phyloP scores from a whole-genome alignment of 2,113 vertebrate genomes.

The Ictalurus furcatus region DNA sequence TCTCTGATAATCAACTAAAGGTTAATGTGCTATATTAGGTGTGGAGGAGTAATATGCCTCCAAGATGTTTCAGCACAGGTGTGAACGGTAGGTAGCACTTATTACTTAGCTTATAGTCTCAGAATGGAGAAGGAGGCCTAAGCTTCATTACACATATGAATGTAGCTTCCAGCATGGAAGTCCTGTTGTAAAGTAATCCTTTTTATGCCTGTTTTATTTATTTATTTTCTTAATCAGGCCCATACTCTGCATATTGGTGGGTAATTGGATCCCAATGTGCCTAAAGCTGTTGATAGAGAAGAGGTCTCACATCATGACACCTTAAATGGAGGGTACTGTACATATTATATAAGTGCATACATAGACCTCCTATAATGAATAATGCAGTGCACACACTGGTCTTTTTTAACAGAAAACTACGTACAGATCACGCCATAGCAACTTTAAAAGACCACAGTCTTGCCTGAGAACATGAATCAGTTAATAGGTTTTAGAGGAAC shows the following conservation, averaged over 20 bases:
- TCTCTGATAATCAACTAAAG: slow-evolving; percentile 69
- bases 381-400: not conserved
- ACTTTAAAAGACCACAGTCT: not conserved
- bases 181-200: slow-evolving; percentile 59
- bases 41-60: slow-evolving; percentile 49
- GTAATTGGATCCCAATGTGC: slow-evolving; percentile 67
- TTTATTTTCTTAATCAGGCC: slow-evolving; percentile 66
- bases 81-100: slow-evolving; percentile 44
- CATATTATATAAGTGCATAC: not conserved
- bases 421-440: not conserved
- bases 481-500: not conserved
- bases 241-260: slow-evolving; percentile 58
- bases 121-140: slow-evolving; percentile 60
- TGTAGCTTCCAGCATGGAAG: slow-evolving; percentile 67
- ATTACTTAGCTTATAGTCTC: slow-evolving; percentile 58
- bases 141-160: slow-evolving; percentile 71
- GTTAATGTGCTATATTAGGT: slow-evolving; percentile 63
- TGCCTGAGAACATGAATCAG: not conserved
- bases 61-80: slow-evolving; percentile 53
- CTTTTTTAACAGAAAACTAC: not conserved
- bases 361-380: not conserved
- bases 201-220: slow-evolving; percentile 10
- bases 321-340: slow-evolving; percentile 51
- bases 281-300: slow-evolving; percentile 59
- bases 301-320: slow-evolving; percentile 59